Evolutionary conservation across 1,140 invertebrate species (phyloP).

Genomic region (Heliconius hewitsoni): DNA sequence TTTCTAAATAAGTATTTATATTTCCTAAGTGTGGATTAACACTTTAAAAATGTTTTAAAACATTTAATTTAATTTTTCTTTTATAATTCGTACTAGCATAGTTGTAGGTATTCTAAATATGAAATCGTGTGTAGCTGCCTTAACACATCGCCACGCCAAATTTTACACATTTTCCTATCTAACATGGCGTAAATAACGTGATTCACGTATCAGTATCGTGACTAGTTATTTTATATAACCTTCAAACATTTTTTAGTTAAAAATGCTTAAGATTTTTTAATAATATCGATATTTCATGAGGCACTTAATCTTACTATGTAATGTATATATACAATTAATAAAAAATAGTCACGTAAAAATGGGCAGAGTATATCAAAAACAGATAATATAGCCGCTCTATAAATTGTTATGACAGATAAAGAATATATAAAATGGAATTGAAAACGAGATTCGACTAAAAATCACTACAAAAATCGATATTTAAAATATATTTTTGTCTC

Average conservation of each 20-base stretch:
- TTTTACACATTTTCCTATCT: conserved; percentile 48
- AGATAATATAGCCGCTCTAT: background rate
- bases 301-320: conserved; percentile 28
- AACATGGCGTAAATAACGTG: conserved; percentile 52
- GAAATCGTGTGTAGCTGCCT: background rate
- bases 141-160: conserved; percentile 9
- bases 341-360: conserved; percentile 5
- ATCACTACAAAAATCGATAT: conserved; percentile 29
- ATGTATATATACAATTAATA: conserved; percentile 47
- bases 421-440: conserved; percentile 2
- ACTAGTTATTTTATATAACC: conserved; percentile 59
- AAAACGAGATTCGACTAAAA: conserved; percentile 17
- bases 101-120: background rate
- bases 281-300: conserved; percentile 47
- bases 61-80: background rate
- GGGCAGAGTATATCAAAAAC: background rate
- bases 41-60: too few species aligned
- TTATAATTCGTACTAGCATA: background rate
- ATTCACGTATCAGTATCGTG: conserved; percentile 55
- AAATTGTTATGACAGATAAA: conserved; percentile 15
- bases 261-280: conserved; percentile 49
- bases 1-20: too few species aligned
- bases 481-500: conserved; percentile 52
- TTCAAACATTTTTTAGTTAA: conserved; percentile 54
- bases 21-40: too few species aligned